Evolutionary conservation across 1,140 invertebrate genomes (phyloP), one percentile per base, ranked within the genome.

Genomic region (Zaprionus inermis): DNA sequence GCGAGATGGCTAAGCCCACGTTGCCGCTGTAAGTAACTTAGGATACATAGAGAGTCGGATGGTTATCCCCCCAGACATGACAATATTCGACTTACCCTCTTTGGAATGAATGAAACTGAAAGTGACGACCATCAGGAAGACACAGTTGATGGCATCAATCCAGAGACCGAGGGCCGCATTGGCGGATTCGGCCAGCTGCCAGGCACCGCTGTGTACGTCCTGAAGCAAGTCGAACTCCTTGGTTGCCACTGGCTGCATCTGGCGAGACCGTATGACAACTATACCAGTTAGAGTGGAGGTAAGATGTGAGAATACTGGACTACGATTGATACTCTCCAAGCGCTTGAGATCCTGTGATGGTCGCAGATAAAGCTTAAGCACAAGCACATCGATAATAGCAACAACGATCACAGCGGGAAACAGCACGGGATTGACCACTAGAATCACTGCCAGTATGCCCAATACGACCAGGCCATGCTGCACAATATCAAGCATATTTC

Each of bases 291-390:
- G 81, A 0, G 96, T 95, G 0, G 96, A 94, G 24, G 95, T 96
- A 38, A 98, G 93, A 73, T 98, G 96, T 0, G 96, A 96, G 82
- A 97, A 97, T 1, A 98, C 94, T 0, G 97, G 97, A 92, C 95
- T 96, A 56, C 95, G 94, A 11, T 96, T 94, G 54, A 94, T 95
- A 72, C 95, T 96, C 92, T 97, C 96, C 16, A 97, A 93, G 74
- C 97, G 94, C 91, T 98, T 98, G 1, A 98, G 92, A 88, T 96
- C 95, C 82, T 97, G 94, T 1, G 97, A 96, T 2, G 96, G 96
- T 28, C 94, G 93, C 30, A 98, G 92, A 89, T 97, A 98, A 86
- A 97, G 94, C 71, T 93, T 94, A 61, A 96, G 91, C 22, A 97
- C 93, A 16, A 95, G 91, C 57, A 95, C 90, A 89, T 97, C 97